Evolutionary conservation across 2,797 vertebrate species (phyloP).

Genomic region (Pseudomugil tenellus): DNA sequence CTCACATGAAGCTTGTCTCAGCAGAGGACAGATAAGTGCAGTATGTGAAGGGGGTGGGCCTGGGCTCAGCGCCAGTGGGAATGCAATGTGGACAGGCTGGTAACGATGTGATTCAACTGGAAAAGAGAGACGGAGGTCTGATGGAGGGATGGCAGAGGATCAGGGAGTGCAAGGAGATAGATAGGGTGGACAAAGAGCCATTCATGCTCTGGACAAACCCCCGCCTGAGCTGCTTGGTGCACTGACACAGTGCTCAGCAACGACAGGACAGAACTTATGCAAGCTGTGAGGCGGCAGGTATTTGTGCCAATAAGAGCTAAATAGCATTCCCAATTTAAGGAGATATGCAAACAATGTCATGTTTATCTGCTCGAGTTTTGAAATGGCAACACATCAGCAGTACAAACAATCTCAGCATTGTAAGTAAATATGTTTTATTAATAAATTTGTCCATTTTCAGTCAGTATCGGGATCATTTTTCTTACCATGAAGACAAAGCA

Average conservation of each 20-base stretch:
- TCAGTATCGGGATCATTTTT: no score
- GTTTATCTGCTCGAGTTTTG: not conserved
- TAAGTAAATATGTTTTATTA: not conserved
- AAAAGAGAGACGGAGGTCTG: constrained; percentile 21
- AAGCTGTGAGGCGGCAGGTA: constrained; percentile 6
- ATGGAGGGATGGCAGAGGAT: constrained; percentile 29
- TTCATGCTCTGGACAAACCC: constrained; percentile 46
- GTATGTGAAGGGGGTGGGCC: constrained; percentile 8
- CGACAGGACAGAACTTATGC: not conserved
- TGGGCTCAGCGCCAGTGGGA: constrained; percentile 13
- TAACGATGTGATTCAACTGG: constrained; percentile 32
- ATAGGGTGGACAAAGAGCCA: constrained; percentile 52
- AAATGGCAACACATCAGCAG: not conserved
- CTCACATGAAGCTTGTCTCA: constrained; percentile 59
- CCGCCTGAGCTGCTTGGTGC: constrained; percentile 11
- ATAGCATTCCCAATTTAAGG: not conserved
- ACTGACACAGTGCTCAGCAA: constrained; percentile 15
- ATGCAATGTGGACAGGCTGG: constrained; percentile 4
- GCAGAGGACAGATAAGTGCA: constrained; percentile 20
- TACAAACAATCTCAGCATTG: not conserved
- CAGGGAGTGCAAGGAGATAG: constrained; percentile 32
- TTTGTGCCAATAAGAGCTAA: not conserved
- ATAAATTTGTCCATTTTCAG: not conserved
- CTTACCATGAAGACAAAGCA: no score
- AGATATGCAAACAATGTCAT: not conserved